Evolutionary conservation across 2,888 invertebrate species (phyloP), one percentile per base, ranked within the genome.

Genomic region (Mythimna lalbum): DNA sequence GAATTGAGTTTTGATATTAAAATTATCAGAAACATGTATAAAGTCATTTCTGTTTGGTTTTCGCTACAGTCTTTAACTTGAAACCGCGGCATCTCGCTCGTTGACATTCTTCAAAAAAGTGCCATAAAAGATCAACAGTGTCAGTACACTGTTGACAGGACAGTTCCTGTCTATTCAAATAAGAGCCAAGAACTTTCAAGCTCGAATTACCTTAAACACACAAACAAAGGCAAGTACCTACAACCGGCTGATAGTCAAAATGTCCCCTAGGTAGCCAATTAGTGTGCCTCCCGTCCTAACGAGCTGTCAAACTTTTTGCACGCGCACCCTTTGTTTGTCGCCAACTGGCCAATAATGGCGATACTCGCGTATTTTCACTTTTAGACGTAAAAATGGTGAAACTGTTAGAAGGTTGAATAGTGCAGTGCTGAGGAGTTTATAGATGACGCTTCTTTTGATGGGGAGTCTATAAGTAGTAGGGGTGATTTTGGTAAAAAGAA

Each of bases 281-380:
- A 94, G 91, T 85, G 81, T 77, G 78, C 85, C 86, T 85, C 80
- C 82, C 87, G 86, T 84, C 83, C 86, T 93, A 94, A 93, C 93
- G 93, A 94, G 91, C 91, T 90, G 94, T 92, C 94, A 93, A 93
- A 93, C 91, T 94, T 93, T 94, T 93, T 93, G 90, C 86, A 81
- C 84, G 85, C 82, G 84, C 87, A 88, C 89, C 90, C 90, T 91
- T 91, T 92, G 90, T 91, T 90, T 89, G 89, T 76, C 79, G 69
- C 69, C 72, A 82, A 81, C 77, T 74, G 82, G 70, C 82, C 82
- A 80, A 80, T 83, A 81, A 83, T 82, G 72, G 70, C 78, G 63
- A 79, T 81, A 82, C 81, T 65, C 70, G 73, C 65, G 72, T 67
- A 73, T 83, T 83, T 77, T 77, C 33, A 67, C 53, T 70, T 49